Evolutionary conservation across 1,140 invertebrate species (phyloP).

Genomic region (Hyphantria cunea): DNA sequence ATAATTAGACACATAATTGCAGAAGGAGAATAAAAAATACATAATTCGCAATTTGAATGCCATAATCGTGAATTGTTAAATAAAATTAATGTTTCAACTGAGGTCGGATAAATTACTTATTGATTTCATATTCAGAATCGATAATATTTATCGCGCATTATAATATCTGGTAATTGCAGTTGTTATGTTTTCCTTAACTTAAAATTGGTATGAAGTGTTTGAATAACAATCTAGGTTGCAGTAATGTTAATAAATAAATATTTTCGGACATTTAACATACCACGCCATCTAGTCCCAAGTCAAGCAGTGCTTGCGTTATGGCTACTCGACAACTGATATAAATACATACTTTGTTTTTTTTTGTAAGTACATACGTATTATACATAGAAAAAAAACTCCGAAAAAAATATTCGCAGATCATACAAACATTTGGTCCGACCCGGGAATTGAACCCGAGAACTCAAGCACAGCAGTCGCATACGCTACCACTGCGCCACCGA

Average conservation of each 20-base stretch:
- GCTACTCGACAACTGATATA: too few species aligned
- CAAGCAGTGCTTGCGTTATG: too few species aligned
- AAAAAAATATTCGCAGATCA: too few species aligned
- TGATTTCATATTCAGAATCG: conserved; percentile 34
- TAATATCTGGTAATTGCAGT: conserved; percentile 19
- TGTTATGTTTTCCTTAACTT: conserved; percentile 17
- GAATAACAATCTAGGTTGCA: conserved; percentile 6
- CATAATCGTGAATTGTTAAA: conserved; percentile 49
- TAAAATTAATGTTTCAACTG: conserved; percentile 38
- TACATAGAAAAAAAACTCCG: too few species aligned
- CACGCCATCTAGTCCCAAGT: too few species aligned
- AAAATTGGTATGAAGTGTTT: neutral
- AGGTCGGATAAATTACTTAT: conserved; percentile 46
- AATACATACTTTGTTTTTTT: too few species aligned
- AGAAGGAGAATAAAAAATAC: conserved; percentile 29
- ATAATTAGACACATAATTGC: conserved; percentile 39
- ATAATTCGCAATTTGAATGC: conserved; percentile 49
- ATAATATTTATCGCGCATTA: conserved; percentile 32
- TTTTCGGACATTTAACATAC: too few species aligned
- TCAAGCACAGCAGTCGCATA: too few species aligned
- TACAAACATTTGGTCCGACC: too few species aligned
- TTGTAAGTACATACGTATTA: too few species aligned
- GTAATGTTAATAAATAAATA: neutral
- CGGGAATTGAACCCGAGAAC: too few species aligned
- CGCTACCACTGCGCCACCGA: too few species aligned